Percentiles rank a stretch among this genome's conserved stretches.
Evolutionary conservation across 2,797 vertebrate species (phyloP).

Genomic region (Myotis pilosus): DNA sequence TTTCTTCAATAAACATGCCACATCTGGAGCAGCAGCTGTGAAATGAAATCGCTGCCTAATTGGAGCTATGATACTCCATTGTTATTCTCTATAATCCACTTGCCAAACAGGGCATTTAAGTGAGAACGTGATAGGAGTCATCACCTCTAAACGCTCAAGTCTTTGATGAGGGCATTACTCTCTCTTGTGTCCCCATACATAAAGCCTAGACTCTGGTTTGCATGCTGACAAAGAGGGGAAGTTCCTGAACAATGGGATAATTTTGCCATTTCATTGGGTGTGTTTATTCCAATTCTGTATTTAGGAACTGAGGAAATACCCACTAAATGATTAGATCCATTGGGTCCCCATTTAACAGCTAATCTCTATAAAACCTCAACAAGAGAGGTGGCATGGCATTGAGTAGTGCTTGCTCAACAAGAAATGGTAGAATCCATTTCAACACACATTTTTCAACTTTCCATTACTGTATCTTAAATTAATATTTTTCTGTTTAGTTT

Average conservation of each 20-base stretch:
- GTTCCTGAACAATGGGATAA: not conserved
- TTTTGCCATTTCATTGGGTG: not conserved
- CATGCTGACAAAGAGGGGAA: not conserved
- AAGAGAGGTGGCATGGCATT: not conserved
- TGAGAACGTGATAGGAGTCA: not conserved
- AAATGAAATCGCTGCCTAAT: constrained; percentile 28
- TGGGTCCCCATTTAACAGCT: not conserved
- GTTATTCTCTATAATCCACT: not conserved
- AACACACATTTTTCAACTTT: not conserved
- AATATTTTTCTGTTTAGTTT: not conserved
- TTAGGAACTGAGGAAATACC: not conserved
- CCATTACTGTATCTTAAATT: not conserved
- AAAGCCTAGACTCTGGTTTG: not conserved
- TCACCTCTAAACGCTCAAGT: not conserved
- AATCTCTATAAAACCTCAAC: not conserved
- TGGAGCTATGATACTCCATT: not conserved
- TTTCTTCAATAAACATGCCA: constrained; percentile 39
- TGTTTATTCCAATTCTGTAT: not conserved
- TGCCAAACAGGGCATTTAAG: constrained; percentile 2
- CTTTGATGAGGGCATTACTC: not conserved
- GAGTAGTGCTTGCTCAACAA: too few species aligned
- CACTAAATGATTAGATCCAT: not conserved
- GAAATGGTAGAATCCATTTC: not conserved
- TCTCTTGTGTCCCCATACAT: not conserved
- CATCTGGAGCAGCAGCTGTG: constrained; percentile 49